Evolutionary conservation across 2,888 invertebrate species (phyloP).

Genomic region (Lasiommata megera): DNA sequence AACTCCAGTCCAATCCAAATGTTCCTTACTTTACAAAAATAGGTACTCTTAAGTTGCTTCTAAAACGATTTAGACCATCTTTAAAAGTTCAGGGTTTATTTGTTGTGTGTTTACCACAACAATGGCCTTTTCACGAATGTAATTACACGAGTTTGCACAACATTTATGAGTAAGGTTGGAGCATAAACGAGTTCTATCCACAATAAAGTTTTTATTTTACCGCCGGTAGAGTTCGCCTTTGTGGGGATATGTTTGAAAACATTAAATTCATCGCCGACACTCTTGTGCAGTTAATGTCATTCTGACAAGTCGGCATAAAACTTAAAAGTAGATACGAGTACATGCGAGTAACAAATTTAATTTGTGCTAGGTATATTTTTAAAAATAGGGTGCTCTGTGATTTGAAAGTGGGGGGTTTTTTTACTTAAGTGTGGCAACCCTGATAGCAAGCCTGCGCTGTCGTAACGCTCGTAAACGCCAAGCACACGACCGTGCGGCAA

Average conservation of each 20-base stretch:
- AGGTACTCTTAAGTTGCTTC: no score
- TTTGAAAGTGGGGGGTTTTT: no score
- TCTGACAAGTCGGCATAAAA: conserved; percentile 33
- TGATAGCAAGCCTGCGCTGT: conserved; percentile 30
- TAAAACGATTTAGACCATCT: no score
- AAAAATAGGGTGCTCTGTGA: no score
- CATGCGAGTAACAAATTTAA: background rate
- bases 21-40: no score
- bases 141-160: conserved; percentile 46
- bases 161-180: conserved; percentile 39
- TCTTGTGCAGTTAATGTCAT: conserved; percentile 43
- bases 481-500: conserved; percentile 42
- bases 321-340: conserved; percentile 6
- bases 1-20: no score
- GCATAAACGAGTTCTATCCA: conserved; percentile 50
- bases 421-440: conserved; percentile 2
- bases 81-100: background rate
- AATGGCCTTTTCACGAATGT: conserved; percentile 44
- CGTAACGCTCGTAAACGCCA: conserved; percentile 52
- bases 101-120: conserved; percentile 43
- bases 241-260: conserved; percentile 35
- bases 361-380: no score
- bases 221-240: conserved; percentile 32
- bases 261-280: conserved; percentile 45
- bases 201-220: conserved; percentile 51